Base-by-base conservation (phyloP, 2,797 vertebrate species). In the Microchirus variegatus region DNA sequence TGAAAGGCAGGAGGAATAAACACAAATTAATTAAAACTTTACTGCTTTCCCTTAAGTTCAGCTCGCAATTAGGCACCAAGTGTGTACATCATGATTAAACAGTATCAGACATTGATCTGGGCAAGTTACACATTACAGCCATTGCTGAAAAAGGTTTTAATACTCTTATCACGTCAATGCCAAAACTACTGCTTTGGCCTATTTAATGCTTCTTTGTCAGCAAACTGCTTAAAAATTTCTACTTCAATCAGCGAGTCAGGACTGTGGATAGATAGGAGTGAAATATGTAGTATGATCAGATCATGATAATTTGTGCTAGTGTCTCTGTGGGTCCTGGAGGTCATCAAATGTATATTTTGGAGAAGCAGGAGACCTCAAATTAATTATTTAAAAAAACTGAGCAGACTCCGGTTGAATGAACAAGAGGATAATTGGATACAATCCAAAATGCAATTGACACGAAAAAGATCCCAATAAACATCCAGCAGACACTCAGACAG, bases 11-110 rank as follows among this genome's bases (percentile, higher is more conserved):
- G 58, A 73, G 61, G 64, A 84, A 86, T 66, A 78, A 87, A 86
- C 54, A 74, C 63, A 87, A 73, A 88, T 82, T 70, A 70, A 88
- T 80, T 85, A 65, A 73, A 89, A 83, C 67, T 75, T 59, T 38
- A 19, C 48, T 67, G 62, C 22, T 66, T 73, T 81, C 17, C 64
- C 57, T 73, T 61, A 73, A 61, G 36, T 81, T 72, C 38, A 49
- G 16, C 78, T 56, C 56, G 67, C 69, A 77, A 78, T 77, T 74
- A 63, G 53, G 40, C 37, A 62, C 43, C 47, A 14, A 42, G 41
- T 22, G n/a, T 15, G 36, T 40, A 52, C 26, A 50, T 31, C 22
- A 60, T 47, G 9, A 48, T 6, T 46, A 5, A 46, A 53, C 36
- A 42, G 43, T n/a, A 9, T 43, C 4, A 55, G 16, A 42, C 18